phyloP scores from a whole-genome alignment of 1,140 invertebrate genomes.

The Nymphalis io region DNA sequence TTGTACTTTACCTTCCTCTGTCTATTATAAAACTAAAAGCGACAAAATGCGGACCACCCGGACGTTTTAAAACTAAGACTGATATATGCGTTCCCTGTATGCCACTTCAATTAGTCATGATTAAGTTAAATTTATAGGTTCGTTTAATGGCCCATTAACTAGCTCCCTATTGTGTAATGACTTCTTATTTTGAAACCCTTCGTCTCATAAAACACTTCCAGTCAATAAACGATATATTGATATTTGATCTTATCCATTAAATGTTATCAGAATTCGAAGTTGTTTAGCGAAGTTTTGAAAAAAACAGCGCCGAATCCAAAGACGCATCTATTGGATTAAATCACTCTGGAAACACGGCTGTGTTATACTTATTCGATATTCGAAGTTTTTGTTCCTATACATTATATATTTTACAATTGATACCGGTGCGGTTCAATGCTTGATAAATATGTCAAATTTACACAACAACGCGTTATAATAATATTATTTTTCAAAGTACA shows the following conservation, averaged over 20 bases:
- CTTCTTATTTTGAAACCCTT: constrained; percentile 66
- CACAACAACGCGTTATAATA: too few relatives aligned
- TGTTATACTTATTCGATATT: not conserved
- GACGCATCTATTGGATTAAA: not conserved
- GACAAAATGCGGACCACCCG: constrained; percentile 62
- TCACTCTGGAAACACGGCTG: not conserved
- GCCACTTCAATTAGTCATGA: constrained; percentile 76
- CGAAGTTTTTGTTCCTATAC: too few relatives aligned
- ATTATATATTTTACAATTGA: too few relatives aligned
- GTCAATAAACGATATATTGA: constrained; percentile 62
- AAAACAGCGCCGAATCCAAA: not conserved
- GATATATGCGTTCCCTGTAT: constrained; percentile 56
- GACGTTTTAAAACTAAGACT: constrained; percentile 49
- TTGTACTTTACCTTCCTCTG: constrained; percentile 54
- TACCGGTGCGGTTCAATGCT: too few relatives aligned
- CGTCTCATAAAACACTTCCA: constrained; percentile 69
- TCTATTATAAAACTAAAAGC: constrained; percentile 60
- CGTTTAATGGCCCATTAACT: constrained; percentile 75
- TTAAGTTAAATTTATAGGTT: constrained; percentile 76
- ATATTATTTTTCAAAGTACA: too few relatives aligned
- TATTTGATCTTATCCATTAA: constrained; percentile 48
- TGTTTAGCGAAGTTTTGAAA: constrained; percentile 1
- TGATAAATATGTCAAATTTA: too few relatives aligned
- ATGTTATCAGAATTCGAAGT: constrained; percentile 5
- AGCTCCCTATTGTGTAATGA: constrained; percentile 67